These are phyloP conservation scores for Drosophila acutilabella DNA, from an alignment of 2,888 invertebrate genomes.

Conservation along the genomic window DNA sequence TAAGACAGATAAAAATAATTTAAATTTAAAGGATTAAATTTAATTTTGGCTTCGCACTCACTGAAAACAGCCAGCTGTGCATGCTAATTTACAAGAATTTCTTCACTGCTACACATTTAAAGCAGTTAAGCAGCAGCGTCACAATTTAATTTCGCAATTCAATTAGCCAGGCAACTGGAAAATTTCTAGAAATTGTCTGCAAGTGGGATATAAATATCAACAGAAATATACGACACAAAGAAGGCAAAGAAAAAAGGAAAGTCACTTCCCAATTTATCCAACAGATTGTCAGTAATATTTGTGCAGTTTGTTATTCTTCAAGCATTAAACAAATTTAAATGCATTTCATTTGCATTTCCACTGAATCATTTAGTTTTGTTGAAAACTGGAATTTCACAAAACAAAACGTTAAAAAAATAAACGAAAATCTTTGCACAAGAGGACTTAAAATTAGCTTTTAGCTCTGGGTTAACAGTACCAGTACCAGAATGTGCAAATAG, in stretches of 20 bases:
- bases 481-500: slow-evolving; percentile 2
- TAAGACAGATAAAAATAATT: neutral
- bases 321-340: neutral
- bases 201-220: slow-evolving; percentile 12
- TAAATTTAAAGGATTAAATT: slow-evolving; percentile 1
- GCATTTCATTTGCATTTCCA: slow-evolving; percentile 3
- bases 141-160: slow-evolving; percentile 15
- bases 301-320: too few species aligned
- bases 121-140: neutral
- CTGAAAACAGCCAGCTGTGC: slow-evolving; percentile 2
- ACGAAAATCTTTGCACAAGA: neutral
- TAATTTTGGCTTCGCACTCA: neutral
- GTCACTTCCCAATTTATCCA: neutral
- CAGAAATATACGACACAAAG: neutral
- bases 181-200: neutral
- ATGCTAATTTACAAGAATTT: slow-evolving; percentile 10
- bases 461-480: slow-evolving; percentile 9
- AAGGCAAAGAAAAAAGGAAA: too few species aligned
- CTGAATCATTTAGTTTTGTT: slow-evolving; percentile 2
- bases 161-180: slow-evolving; percentile 16
- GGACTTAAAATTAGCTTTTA: slow-evolving; percentile 13
- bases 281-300: neutral
- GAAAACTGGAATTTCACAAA: neutral
- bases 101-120: neutral
- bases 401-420: neutral